Base-by-base conservation (phyloP, 92 coral and sea anemone genomes). In the Metridium senile region DNA sequence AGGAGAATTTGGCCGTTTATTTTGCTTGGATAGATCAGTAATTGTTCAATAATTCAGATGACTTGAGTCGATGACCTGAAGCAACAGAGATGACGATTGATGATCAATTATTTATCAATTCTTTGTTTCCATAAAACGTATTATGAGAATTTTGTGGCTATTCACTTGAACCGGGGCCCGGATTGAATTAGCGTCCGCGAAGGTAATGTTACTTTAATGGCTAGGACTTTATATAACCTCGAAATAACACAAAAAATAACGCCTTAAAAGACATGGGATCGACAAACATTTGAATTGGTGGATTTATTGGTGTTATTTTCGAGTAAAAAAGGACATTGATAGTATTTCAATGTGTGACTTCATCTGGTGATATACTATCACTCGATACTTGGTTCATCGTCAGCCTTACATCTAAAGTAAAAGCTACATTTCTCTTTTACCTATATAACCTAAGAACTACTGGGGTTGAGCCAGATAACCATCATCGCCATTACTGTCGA, bases 61-160 rank as follows among this genome's bases (percentile, higher is more conserved):
- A 73, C 82, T 77, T 43, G 79, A 79, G 70, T 71, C 82, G 52
- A 51, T 87, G 91, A 82, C 80, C 88, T 87, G 81, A 82, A 85
- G 81, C 85, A 66, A 69, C 26, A 47, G 85, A 21, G 87, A 87
- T 87, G 86, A 87, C 91, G 86, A 83, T 71, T 77, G 77, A 58
- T 67, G 39, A 59, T 87, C 74, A 87, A 87, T 87, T 63, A 82
- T 87, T 87, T 46, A 87, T 33, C 53, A 34, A 67, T 83, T 67
- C 85, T 82, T 74, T 81, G 85, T 85, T 81, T 83, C 88, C 88
- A 87, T 87, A 87, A 84, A 91, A 88, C 90, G 90, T 91, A 88
- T 91, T 88, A 81, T 83, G 78, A 63, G 87, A 81, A 75, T 81
- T 82, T 82, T 65, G 58, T 85, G 87, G 73, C 75, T 84, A 85